phyloP scores from a whole-genome alignment of 1,140 invertebrate genomes.

The Micrasema minimum region DNA sequence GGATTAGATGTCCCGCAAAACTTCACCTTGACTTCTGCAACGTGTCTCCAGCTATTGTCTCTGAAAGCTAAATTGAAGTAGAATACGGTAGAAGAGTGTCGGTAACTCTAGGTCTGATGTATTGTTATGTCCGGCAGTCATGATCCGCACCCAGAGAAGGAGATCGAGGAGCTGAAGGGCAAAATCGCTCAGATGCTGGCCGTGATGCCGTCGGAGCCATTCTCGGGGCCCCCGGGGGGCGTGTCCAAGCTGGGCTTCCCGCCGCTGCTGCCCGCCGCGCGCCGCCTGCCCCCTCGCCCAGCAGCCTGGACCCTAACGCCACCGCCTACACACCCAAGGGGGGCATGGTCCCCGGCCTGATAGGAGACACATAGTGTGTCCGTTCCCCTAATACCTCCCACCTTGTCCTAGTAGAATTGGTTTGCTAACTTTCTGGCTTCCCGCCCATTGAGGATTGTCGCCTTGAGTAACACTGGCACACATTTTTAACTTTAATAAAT shows the following conservation, averaged over 20 bases:
- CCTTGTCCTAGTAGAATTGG: no score
- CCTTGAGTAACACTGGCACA: no score
- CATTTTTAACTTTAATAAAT: no score
- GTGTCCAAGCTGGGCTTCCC: slow-evolving; percentile 68
- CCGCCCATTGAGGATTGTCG: no score
- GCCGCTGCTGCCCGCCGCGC: slow-evolving; percentile 54
- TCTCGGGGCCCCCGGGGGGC: slow-evolving; percentile 59
- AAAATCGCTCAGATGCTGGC: slow-evolving; percentile 92
- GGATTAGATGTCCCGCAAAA: no score
- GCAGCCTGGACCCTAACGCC: slow-evolving; percentile 86
- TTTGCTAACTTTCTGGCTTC: not conserved
- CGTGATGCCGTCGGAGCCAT: slow-evolving; percentile 84
- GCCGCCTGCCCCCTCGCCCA: slow-evolving; percentile 66
- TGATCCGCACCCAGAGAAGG: slow-evolving; percentile 84
- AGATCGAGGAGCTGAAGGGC: slow-evolving; percentile 89
- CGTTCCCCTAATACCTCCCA: no score
- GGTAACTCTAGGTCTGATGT: no score
- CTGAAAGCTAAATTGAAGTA: no score
- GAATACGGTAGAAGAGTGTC: no score
- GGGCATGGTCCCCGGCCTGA: slow-evolving; percentile 28
- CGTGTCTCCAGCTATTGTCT: no score
- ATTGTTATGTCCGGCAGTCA: slow-evolving; percentile 65
- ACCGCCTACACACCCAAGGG: slow-evolving; percentile 90
- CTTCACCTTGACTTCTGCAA: no score
- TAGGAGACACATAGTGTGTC: no score